These are phyloP conservation scores for Cyclina sinensis DNA, from an alignment of 1,140 invertebrate genomes.

Conservation along the genomic window DNA sequence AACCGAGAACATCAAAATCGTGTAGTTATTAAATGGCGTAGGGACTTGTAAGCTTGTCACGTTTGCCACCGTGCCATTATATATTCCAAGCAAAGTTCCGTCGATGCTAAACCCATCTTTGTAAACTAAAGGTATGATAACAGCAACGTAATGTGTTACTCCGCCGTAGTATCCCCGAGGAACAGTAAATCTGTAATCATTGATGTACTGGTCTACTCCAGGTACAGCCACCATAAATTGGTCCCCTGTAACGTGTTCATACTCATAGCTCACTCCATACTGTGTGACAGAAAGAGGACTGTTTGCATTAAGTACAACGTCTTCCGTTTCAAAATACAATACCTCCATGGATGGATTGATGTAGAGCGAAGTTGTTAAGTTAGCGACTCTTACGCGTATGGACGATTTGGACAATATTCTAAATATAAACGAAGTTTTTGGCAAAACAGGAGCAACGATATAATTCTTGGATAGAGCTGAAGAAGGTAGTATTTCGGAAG, in stretches of 20 bases:
- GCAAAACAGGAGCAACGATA: not conserved
- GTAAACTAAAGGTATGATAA: not conserved
- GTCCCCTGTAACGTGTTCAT: not conserved
- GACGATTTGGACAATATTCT: not conserved
- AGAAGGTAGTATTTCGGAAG: not conserved
- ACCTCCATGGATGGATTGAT: not conserved
- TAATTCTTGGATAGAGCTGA: not conserved
- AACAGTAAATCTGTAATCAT: not conserved
- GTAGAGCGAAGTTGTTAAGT: not conserved
- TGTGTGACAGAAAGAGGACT: not conserved
- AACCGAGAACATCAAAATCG: not conserved
- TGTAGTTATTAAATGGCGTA: not conserved
- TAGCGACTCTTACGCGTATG: not conserved
- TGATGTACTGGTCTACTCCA: not conserved
- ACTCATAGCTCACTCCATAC: not conserved
- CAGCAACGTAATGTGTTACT: not conserved
- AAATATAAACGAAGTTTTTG: not conserved
- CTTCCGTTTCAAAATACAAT: not conserved
- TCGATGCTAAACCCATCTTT: not conserved
- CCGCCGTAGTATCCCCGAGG: not conserved
- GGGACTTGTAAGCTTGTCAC: no score
- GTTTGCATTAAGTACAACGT: not conserved
- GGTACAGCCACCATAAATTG: conserved; percentile 4
- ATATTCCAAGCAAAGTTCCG: no score
- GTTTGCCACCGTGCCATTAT: not conserved